Evolutionary conservation across 2,113 vertebrate genomes (phyloP).

Genomic region (Thunnus maccoyii): DNA sequence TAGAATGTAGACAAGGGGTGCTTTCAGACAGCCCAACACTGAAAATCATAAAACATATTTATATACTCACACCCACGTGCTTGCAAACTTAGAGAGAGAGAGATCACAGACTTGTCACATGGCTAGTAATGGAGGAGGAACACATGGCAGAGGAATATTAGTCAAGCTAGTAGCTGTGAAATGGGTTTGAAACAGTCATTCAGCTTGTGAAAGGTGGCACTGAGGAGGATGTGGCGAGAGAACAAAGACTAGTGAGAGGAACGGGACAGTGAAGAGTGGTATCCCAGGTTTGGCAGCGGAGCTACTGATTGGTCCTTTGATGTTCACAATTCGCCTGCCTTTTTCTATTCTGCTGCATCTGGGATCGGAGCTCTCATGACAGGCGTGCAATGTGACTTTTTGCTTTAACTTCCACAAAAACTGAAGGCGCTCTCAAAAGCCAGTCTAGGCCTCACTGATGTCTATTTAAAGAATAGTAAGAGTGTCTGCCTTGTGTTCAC

Average conservation of each 20-base stretch:
- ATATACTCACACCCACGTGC: constrained; percentile 58
- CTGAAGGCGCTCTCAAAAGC: constrained; percentile 22
- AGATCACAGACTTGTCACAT: constrained; percentile 65
- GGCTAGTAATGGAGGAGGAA: constrained; percentile 48
- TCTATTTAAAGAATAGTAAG: constrained; percentile 38
- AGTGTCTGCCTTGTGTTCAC: constrained; percentile 20
- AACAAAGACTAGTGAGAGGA: constrained; percentile 59
- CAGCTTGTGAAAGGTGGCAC: constrained; percentile 49
- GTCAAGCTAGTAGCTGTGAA: constrained; percentile 80
- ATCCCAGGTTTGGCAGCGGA: constrained; percentile 72
- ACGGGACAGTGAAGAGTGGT: constrained; percentile 62
- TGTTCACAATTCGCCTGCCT: constrained; percentile 68
- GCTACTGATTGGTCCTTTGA: constrained; percentile 79
- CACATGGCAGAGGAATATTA: constrained; percentile 69
- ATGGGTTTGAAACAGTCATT: constrained; percentile 76
- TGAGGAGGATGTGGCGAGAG: constrained; percentile 54
- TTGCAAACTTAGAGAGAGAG: constrained; percentile 54
- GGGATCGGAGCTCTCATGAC: constrained; percentile 59
- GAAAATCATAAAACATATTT: constrained; percentile 64
- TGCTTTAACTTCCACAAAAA: constrained; percentile 25
- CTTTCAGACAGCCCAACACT: constrained; percentile 54
- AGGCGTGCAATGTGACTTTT: constrained; percentile 53
- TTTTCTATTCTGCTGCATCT: constrained; percentile 62
- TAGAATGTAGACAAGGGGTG: constrained; percentile 60
- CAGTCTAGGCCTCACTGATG: constrained; percentile 17